phyloP scores from a whole-genome alignment of 2,797 vertebrate genomes.

The Sylvia borin region DNA sequence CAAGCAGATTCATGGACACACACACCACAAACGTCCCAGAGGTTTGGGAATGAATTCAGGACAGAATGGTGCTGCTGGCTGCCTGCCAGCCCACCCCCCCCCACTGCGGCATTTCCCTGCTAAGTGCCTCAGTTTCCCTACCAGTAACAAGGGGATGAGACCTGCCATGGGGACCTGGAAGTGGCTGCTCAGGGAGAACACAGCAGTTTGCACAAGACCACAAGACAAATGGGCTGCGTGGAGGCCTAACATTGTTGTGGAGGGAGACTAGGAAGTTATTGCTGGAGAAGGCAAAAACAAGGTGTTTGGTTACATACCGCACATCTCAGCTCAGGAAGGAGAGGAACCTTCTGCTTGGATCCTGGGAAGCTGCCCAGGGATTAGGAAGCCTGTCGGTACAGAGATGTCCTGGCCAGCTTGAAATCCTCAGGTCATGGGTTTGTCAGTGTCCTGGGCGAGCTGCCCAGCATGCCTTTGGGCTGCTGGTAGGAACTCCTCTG shows the following conservation, averaged over 20 bases:
- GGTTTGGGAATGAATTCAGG: not conserved
- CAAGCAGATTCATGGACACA: fast-evolving
- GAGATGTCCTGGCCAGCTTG: not conserved
- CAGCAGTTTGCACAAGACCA: not conserved
- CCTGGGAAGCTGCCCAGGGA: not conserved
- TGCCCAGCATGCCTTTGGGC: not conserved
- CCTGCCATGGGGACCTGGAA: fast-evolving
- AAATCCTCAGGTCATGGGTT: not conserved
- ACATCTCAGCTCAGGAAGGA: not conserved
- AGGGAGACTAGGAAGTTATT: not conserved
- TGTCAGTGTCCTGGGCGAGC: not conserved
- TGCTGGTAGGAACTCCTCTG: not conserved
- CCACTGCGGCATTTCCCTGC: not conserved
- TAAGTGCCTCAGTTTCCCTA: not conserved
- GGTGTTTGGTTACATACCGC: not conserved
- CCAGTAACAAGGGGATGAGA: not conserved
- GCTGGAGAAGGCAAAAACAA: not conserved
- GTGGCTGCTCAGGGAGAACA: fast-evolving
- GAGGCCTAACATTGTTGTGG: fast-evolving
- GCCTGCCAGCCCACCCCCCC: not conserved
- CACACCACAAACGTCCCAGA: not conserved
- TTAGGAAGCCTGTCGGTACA: not conserved
- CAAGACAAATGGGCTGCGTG: not conserved
- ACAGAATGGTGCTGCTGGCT: not conserved
- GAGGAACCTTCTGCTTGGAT: not conserved